These are phyloP conservation scores for Bradypus variegatus DNA, from an alignment of 2,797 vertebrate genomes.

Conservation along the genomic window DNA sequence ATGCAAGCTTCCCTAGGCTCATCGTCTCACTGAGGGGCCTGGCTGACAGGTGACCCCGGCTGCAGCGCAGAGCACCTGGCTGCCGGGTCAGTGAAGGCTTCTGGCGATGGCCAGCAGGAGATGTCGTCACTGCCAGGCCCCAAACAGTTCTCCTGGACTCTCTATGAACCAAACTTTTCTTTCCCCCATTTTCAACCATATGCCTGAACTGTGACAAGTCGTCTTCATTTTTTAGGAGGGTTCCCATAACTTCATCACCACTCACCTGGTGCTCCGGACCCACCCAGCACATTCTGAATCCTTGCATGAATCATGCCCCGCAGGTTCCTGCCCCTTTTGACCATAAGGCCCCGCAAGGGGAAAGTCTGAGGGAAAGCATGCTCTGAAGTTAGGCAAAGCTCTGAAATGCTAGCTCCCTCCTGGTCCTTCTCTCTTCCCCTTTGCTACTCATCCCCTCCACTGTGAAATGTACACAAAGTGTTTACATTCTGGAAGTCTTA, in stretches of 20 bases:
- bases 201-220: background rate
- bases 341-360: too few relatives aligned
- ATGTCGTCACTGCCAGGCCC: background rate
- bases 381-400: too few relatives aligned
- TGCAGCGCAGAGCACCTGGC: background rate
- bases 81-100: background rate
- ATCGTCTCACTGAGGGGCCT: background rate
- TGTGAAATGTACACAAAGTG: background rate
- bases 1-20: background rate
- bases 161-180: background rate
- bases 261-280: background rate
- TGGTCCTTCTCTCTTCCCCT: rapidly evolving
- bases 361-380: rapidly evolving
- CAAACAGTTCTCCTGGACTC: background rate
- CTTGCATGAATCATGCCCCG: rapidly evolving
- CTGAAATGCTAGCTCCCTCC: background rate
- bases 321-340: background rate
- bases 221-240: background rate
- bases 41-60: background rate
- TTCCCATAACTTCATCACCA: background rate
- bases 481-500: background rate
- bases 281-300: background rate
- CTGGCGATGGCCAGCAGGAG: background rate
- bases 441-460: background rate
- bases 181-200: background rate